A percentile compares a stretch with the other conserved stretches of the same genome.
Conservation (phyloP, 2,888 invertebrate species). For the Chalcis sispes region DNA sequence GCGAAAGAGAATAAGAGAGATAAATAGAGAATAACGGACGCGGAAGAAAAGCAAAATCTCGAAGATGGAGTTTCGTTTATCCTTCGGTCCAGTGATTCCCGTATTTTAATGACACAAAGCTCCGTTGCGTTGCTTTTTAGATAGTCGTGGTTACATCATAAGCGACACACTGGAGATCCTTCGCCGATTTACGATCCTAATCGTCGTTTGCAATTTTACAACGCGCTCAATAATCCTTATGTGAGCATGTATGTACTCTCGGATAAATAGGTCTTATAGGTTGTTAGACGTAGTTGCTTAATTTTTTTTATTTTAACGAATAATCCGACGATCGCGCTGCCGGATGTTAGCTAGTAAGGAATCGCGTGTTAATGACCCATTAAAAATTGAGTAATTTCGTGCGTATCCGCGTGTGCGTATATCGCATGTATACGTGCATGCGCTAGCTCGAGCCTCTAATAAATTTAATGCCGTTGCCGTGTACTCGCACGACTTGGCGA, state of each 20-base stretch:
- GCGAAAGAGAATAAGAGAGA: not conserved
- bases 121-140: not conserved
- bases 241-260: not conserved
- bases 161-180: too few species aligned
- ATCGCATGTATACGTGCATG: too few species aligned
- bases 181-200: constrained; percentile 45
- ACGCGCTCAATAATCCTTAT: not conserved
- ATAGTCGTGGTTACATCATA: not conserved
- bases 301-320: not conserved
- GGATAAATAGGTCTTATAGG: too few species aligned
- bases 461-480: constrained; percentile 13
- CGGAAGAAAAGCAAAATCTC: not conserved
- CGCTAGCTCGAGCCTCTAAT: not conserved
- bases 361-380: constrained; percentile 44
- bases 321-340: too few species aligned
- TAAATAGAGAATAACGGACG: not conserved
- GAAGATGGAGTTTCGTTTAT: not conserved
- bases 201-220: constrained; percentile 18
- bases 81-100: not conserved
- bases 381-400: constrained; percentile 45
- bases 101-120: constrained; percentile 12
- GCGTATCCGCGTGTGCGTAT: too few species aligned
- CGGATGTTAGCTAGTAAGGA: not conserved
- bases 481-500: not conserved
- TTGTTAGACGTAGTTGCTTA: too few species aligned